phyloP scores from a whole-genome alignment of 2,888 invertebrate species.

The Amiota minor region DNA sequence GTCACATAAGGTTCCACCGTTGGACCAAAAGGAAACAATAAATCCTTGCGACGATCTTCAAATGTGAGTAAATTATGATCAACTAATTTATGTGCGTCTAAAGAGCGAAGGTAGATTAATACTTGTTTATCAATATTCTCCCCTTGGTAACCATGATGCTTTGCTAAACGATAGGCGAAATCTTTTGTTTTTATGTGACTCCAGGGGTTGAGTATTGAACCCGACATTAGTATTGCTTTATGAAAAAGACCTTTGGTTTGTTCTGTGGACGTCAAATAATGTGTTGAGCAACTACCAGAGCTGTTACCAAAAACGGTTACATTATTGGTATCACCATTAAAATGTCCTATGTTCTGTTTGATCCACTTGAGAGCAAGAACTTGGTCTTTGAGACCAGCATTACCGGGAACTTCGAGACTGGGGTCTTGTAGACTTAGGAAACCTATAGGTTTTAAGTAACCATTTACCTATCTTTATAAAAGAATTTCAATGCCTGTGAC shows the following conservation, averaged over 20 bases:
- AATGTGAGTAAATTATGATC: conserved; percentile 58
- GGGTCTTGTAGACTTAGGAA: conserved; percentile 74
- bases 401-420: conserved; percentile 74
- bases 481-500: conserved; percentile 12
- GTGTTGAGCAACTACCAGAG: conserved; percentile 74
- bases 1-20: conserved; percentile 66
- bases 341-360: conserved; percentile 73
- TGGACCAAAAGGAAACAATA: conserved; percentile 65
- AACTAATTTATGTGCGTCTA: conserved; percentile 60
- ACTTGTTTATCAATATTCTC: conserved; percentile 68
- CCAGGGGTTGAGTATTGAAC: conserved; percentile 64
- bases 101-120: conserved; percentile 66
- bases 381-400: conserved; percentile 76
- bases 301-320: conserved; percentile 75
- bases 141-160: conserved; percentile 66
- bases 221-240: conserved; percentile 70
- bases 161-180: conserved; percentile 67
- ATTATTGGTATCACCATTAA: conserved; percentile 75
- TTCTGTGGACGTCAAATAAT: conserved; percentile 74
- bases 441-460: conserved; percentile 59
- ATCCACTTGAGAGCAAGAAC: conserved; percentile 75
- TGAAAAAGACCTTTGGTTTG: conserved; percentile 72
- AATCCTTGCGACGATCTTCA: conserved; percentile 59
- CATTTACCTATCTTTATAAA: neutral
- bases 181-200: conserved; percentile 56